Evolutionary conservation across 2,113 vertebrate genomes (phyloP), one percentile per base, ranked within the genome.

Genomic region (Sylvilagus bachmani): DNA sequence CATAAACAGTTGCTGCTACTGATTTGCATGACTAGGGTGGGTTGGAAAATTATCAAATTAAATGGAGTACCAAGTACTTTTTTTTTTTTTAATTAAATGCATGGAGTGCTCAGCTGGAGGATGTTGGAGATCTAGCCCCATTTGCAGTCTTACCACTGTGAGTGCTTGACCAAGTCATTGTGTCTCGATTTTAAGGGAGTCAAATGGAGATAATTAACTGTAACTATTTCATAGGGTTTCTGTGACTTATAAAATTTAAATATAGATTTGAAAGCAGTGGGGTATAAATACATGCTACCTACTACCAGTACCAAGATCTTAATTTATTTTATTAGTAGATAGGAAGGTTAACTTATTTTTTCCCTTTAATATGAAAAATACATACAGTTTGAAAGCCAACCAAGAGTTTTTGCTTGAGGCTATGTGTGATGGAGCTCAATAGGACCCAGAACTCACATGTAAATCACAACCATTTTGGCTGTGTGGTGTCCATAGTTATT

Each of bases 301-400:
- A 62, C 73, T 80, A 78, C 67, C 53, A 82, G 91, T 84, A 71
- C 86, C 86, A 51, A 77, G 9, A 31, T 94, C 6, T 87, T 79
- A 64, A 61, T 86, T 66, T 88, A 29, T 61, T 86, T 88, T 86
- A 51, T 79, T 84, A 53, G 38, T n/a, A 87, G 29, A 90, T 51
- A 70, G 31, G 44, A 93, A 86, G 78, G 55, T 55, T 71, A 84
- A 75, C 24, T 51, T 21, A 29, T 66, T 86, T 51, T 81, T 81
- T 62, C 33, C 29, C 27, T 90, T 89, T 82, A 74, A 81, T 80
- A 66, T 83, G 66, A 95, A 91, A 96, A 96, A 24, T n/a, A 19
- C 61, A 33, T 44, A 22, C 62, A 71, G 74, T 94, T 84, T 95
- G 61, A 66, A 89, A 91, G 17, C 33, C 73, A 75, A 49, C 24